A percentile compares a stretch with the other conserved stretches of the same genome.
These are phyloP conservation scores for Drosophila vallismaia DNA, from an alignment of 2,888 invertebrate genomes.

Conservation along the genomic window DNA sequence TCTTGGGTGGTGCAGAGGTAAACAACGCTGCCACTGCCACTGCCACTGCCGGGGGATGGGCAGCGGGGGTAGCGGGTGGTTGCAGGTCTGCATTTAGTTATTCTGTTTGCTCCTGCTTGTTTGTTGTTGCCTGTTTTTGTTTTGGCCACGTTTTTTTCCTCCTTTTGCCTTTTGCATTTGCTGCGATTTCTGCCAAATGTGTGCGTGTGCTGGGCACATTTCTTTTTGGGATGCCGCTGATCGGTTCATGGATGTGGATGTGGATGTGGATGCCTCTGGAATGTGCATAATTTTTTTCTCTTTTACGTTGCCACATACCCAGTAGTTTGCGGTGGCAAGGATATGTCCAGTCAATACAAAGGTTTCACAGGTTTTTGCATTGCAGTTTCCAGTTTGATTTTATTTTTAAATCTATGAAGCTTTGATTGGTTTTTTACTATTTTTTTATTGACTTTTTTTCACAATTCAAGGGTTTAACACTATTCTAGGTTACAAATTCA, in stretches of 20 bases:
- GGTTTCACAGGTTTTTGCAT: too few species aligned
- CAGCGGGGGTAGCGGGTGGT: conserved; percentile 8
- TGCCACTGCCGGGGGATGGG: background rate
- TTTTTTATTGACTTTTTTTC: too few species aligned
- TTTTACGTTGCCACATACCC: conserved; percentile 9
- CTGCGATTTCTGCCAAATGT: conserved; percentile 54
- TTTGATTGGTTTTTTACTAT: too few species aligned
- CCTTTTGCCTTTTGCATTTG: conserved; percentile 51
- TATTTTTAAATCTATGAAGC: too few species aligned
- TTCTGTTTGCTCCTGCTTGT: conserved; percentile 65
- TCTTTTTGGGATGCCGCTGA: conserved; percentile 77
- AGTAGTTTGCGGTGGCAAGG: background rate
- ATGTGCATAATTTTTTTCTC: conserved; percentile 70
- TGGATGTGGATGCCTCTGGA: conserved; percentile 55
- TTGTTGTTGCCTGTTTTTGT: conserved; percentile 19
- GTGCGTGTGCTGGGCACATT: conserved; percentile 68
- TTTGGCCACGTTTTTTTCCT: conserved; percentile 11
- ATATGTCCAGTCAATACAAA: too few species aligned
- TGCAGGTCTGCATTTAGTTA: conserved; percentile 65
- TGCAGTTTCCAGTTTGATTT: too few species aligned
- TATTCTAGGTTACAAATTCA: too few species aligned
- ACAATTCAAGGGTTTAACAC: too few species aligned
- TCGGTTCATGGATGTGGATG: conserved; percentile 24
- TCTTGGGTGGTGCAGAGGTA: conserved; percentile 47
- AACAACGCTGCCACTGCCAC: conserved; percentile 16